Base-by-base conservation (phyloP, 2,797 vertebrate species). In the Synaphobranchus kaupii region DNA sequence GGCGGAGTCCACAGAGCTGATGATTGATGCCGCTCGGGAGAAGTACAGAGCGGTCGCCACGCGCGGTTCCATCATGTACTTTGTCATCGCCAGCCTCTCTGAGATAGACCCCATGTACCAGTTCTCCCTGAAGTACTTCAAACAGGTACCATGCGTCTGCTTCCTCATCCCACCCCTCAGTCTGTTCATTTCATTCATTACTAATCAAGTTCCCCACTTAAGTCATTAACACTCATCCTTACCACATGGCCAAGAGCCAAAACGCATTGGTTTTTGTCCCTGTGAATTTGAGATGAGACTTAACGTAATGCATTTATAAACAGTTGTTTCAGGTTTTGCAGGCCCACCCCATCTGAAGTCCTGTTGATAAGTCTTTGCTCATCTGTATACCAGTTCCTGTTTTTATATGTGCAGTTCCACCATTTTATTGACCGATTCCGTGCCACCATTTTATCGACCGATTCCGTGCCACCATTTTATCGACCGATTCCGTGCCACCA, bases 121-220 rank as follows among this genome's bases (percentile, higher is more conserved):
- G 84, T 97, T 97, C 90, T 97, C 97, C 25, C 92, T 98, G 50
- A 98, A 98, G 88, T 98, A 97, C 92, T 98, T 98, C 93, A 98
- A 98, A 91, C 95, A 97, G 90, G 91, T 96, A 88, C 89, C 20
- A 31, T 58, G 13, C 13, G 17, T n/a, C 5, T 39, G n/a, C 31
- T 17, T 63, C 50, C 50, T 44, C 66, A 0, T 48, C 50, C 4
- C 52, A 34, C n/a, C 25, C 8, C 85, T 58, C 44, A 34, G 68
- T 50, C 31, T 10, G 20, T 28, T 0, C 10, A 76, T 52, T 34
- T 54, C 39, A 7, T 34, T 58, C 39, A 48, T 58, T 89, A 54
- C 20, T 15, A 48, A 8, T 81, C 44, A n/a, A 22, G 6, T n/a
- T 20, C 9, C 39, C 7, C 3, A 22, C 13, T 50, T n/a, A 47